Conservation (phyloP, 2,888 invertebrate genomes). For the Anticlea derivata region DNA sequence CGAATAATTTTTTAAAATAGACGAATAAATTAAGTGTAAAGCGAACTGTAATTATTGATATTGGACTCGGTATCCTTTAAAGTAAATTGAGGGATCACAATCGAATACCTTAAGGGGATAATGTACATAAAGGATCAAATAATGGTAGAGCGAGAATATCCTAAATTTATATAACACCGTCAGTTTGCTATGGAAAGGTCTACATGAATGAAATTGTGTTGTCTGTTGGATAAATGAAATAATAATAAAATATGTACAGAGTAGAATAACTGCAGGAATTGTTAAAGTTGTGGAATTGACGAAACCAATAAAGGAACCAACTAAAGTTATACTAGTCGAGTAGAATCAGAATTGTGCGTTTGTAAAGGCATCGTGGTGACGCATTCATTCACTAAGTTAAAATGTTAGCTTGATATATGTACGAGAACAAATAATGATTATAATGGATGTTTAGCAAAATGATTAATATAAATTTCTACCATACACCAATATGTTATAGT, state of each 20-base stretch:
- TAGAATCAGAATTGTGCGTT: constrained; percentile 32
- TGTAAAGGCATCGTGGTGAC: constrained; percentile 39
- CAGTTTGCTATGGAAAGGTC: constrained; percentile 41
- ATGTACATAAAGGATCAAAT: constrained; percentile 71
- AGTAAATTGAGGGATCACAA: constrained; percentile 74
- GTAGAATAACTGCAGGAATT: constrained; percentile 60
- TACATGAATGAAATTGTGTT: constrained; percentile 17
- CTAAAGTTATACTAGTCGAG: constrained; percentile 47
- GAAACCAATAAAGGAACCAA: constrained; percentile 70
- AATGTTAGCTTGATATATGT: constrained; percentile 12
- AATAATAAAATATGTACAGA: constrained; percentile 35
- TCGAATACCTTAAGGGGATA: constrained; percentile 56
- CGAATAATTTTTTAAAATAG: constrained; percentile 25
- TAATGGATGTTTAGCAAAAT: constrained; percentile 26
- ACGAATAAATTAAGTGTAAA: constrained; percentile 23
- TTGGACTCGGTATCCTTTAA: constrained; percentile 58
- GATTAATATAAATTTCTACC: constrained; percentile 13
- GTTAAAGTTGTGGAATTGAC: constrained; percentile 74
- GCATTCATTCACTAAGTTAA: constrained; percentile 21
- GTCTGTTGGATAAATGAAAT: constrained; percentile 30
- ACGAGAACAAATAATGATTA: constrained; percentile 16
- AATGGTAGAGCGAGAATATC: constrained; percentile 50
- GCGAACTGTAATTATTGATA: constrained; percentile 38
- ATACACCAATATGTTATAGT: constrained; percentile 18
- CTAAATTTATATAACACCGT: constrained; percentile 41